A percentile compares a stretch with the other conserved stretches of the same genome.
These are phyloP conservation scores for Micronycteris hirsuta DNA, from an alignment of 2,113 vertebrate species.

Conservation along the genomic window DNA sequence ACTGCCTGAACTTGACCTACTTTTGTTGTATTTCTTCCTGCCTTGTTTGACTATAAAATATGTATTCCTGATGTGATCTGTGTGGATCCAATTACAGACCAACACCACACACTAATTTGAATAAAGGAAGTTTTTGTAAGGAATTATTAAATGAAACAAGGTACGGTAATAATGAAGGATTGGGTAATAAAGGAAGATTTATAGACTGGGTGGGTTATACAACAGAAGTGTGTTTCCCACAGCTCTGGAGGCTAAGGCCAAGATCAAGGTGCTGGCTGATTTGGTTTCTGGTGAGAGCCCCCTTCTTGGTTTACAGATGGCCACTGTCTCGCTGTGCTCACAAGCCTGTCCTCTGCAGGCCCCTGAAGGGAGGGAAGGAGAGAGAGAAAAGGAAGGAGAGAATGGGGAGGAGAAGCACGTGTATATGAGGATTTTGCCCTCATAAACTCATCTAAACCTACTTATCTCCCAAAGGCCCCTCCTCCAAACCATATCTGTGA, in stretches of 20 bases:
- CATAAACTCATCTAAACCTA: not conserved
- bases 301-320: not conserved
- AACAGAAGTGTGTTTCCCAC: not conserved
- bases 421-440: not conserved
- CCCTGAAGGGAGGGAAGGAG: not conserved
- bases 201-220: not conserved
- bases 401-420: not conserved
- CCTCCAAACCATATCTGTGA: not conserved
- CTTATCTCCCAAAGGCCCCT: not conserved
- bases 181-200: not conserved
- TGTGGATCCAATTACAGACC: not conserved
- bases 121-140: not conserved
- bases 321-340: not conserved
- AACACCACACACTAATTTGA: not conserved
- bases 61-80: not conserved
- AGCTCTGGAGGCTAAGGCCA: not conserved
- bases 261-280: not conserved
- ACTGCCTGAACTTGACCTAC: not conserved
- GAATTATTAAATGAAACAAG: not conserved
- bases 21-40: not conserved
- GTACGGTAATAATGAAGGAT: not conserved
- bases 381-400: not conserved
- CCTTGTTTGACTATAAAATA: not conserved
- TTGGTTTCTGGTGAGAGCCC: not conserved
- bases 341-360: not conserved